A percentile compares a stretch with the other conserved stretches of the same genome.
Conservation (phyloP, 2,888 invertebrate genomes). For the Drosophila affinis region DNA sequence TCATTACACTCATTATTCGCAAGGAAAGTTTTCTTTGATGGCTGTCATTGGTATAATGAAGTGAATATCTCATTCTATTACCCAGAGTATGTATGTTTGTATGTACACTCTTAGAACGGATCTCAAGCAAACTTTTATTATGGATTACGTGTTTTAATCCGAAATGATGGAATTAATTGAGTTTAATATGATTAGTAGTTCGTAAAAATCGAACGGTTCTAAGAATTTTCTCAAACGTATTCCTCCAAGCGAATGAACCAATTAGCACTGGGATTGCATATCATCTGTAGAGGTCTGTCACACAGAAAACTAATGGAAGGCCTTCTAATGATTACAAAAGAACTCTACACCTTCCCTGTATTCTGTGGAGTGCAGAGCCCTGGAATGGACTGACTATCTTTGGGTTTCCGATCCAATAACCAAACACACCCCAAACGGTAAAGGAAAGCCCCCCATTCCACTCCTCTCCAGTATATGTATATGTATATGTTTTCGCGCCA, state of each 20-base stretch:
- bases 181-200: constrained; percentile 25
- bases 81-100: too few species aligned
- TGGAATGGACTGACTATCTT: too few species aligned
- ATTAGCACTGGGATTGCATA: neutral
- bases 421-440: constrained; percentile 40
- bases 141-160: neutral
- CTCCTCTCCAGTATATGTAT: constrained; percentile 26
- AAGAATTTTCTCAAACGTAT: neutral
- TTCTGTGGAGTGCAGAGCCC: too few species aligned
- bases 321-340: too few species aligned
- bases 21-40: too few species aligned
- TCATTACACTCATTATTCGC: too few species aligned
- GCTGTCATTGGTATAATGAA: neutral
- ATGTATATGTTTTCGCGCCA: constrained; percentile 28
- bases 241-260: neutral
- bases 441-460: neutral
- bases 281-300: neutral
- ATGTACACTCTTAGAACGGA: too few species aligned
- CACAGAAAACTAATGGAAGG: neutral
- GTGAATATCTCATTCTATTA: neutral
- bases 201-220: constrained; percentile 6
- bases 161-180: constrained; percentile 7
- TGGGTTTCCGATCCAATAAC: neutral
- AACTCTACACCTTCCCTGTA: neutral
- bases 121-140: neutral